A percentile compares a stretch with the other conserved stretches of the same genome.
Evolutionary conservation across 2,888 invertebrate species (phyloP).

Genomic region (Sphaerophoria taeniata): DNA sequence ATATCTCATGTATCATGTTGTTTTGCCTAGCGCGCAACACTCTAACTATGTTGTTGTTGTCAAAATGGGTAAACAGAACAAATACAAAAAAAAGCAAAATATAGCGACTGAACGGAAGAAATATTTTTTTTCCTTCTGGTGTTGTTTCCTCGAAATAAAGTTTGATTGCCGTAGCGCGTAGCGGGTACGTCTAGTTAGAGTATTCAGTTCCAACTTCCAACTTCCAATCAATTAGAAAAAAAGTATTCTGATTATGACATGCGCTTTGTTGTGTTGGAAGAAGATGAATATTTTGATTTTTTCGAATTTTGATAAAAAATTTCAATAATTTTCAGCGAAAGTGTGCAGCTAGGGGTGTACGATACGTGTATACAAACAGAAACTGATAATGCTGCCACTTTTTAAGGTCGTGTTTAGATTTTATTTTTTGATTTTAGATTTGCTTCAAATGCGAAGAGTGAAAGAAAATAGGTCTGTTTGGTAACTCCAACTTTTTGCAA

Average conservation of each 20-base stretch:
- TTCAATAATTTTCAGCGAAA: not conserved
- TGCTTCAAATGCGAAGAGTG: too few species aligned
- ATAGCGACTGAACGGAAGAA: not conserved
- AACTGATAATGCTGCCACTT: slow-evolving; percentile 42
- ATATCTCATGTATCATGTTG: slow-evolving; percentile 67
- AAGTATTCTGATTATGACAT: too few species aligned
- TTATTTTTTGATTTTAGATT: too few species aligned
- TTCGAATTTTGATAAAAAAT: slow-evolving; percentile 39
- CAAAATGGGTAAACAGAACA: slow-evolving; percentile 32
- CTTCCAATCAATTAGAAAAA: too few species aligned
- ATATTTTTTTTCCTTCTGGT: not conserved
- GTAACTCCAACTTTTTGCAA: too few species aligned
- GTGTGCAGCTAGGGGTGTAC: too few species aligned
- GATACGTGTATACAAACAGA: too few species aligned
- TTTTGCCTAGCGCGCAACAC: slow-evolving; percentile 43
- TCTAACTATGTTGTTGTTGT: slow-evolving; percentile 48
- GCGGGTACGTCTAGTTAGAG: too few species aligned
- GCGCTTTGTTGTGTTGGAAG: slow-evolving; percentile 18
- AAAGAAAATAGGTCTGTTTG: too few species aligned
- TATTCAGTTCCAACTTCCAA: too few species aligned
- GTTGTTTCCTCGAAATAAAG: not conserved
- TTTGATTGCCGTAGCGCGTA: too few species aligned
- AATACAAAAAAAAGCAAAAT: slow-evolving; percentile 18
- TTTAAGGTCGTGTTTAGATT: not conserved
- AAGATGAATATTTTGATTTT: slow-evolving; percentile 13